A percentile compares a stretch with the other conserved stretches of the same genome.
Evolutionary conservation across 2,888 invertebrate species (phyloP).

Genomic region (Torymus aiolomorphi): DNA sequence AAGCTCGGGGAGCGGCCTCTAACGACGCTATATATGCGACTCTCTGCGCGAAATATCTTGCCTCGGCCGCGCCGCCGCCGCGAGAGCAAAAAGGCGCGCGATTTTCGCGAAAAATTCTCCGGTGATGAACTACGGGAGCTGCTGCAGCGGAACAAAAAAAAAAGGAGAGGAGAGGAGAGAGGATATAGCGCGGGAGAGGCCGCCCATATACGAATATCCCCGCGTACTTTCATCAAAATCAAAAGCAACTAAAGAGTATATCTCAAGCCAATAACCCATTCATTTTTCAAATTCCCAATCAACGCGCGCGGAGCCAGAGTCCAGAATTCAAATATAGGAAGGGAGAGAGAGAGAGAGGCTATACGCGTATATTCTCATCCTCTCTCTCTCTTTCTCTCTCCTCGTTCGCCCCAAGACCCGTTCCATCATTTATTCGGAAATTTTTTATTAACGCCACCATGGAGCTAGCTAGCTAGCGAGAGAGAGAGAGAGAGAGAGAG

Average conservation of each 20-base stretch:
- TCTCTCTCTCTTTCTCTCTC: neutral
- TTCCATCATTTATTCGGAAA: conserved; percentile 59
- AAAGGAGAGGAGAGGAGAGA: neutral
- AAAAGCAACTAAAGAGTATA: conserved; percentile 55
- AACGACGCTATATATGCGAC: neutral
- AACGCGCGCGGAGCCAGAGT: conserved; percentile 44
- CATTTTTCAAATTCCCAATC: conserved; percentile 58
- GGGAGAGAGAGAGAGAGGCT: neutral
- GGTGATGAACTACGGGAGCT: conserved; percentile 34
- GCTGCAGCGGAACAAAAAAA: conserved; percentile 23
- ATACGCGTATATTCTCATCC: neutral
- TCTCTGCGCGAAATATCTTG: conserved; percentile 25
- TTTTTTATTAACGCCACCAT: conserved; percentile 56
- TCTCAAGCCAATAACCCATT: conserved; percentile 53
- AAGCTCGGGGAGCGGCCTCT: too few species aligned
- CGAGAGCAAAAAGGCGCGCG: conserved; percentile 1
- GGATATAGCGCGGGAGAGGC: neutral
- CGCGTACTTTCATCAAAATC: conserved; percentile 48
- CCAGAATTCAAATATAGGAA: conserved; percentile 48
- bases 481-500: conserved; percentile 16
- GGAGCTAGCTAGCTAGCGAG: conserved; percentile 6
- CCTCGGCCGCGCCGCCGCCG: neutral
- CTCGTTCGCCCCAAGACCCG: conserved; percentile 7
- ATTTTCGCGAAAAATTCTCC: conserved; percentile 39
- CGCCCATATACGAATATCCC: too few species aligned